Evolutionary conservation across 2,113 vertebrate genomes (phyloP).

Genomic region (Henicopernis longicauda): DNA sequence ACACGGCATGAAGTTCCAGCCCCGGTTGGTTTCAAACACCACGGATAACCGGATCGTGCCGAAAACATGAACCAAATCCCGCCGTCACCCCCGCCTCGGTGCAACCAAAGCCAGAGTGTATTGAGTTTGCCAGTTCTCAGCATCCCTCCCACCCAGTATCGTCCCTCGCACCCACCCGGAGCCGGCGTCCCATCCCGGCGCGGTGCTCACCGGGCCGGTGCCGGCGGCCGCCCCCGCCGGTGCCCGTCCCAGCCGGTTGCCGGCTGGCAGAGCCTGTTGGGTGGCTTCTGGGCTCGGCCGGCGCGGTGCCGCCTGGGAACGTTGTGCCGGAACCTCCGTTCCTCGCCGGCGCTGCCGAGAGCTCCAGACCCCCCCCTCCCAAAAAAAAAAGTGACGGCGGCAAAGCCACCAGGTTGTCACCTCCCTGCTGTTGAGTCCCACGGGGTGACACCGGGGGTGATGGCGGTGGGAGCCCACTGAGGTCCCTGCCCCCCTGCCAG

Average conservation of each 20-base stretch:
- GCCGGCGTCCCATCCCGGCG: background rate
- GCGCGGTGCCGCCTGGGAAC: background rate
- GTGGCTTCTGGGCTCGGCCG: background rate
- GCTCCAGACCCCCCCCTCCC: background rate
- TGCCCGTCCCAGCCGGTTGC: background rate
- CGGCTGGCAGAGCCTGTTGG: constrained; percentile 32
- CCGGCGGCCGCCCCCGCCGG: background rate
- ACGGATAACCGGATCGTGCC: background rate
- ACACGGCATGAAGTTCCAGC: background rate
- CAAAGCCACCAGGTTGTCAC: background rate
- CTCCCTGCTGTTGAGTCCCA: background rate
- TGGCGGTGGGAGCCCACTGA: fast-evolving
- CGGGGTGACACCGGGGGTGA: background rate
- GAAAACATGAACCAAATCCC: fast-evolving
- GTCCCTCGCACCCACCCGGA: background rate
- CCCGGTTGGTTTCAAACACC: background rate
- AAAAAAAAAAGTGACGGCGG: background rate
- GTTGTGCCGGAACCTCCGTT: background rate
- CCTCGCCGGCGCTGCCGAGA: fast-evolving
- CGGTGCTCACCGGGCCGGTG: background rate
- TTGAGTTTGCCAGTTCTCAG: background rate
- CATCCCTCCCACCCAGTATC: background rate
- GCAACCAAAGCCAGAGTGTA: background rate
- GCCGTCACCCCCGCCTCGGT: too few relatives aligned
- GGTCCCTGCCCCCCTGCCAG: too few relatives aligned